A percentile compares a stretch with the other conserved stretches of the same genome.
phyloP scores from a whole-genome alignment of 1,140 invertebrate species.

The Phenacoccus solenopsis region DNA sequence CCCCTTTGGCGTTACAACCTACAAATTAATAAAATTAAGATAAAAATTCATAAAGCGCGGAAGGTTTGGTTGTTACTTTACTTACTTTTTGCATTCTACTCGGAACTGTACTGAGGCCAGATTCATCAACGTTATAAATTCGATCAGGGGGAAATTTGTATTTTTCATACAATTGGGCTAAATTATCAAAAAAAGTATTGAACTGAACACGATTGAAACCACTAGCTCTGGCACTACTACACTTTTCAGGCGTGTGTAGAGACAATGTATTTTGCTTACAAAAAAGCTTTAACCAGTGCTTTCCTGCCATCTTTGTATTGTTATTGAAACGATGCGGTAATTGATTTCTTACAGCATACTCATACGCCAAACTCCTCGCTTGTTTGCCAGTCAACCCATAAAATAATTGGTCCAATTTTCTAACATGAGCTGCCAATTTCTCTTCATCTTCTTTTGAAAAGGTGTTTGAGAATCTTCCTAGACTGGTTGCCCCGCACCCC shows the following conservation, averaged over 20 bases:
- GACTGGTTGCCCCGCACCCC: too few species aligned
- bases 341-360: slow-evolving; percentile 15
- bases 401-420: slow-evolving; percentile 25
- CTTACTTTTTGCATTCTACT: background rate
- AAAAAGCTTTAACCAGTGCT: slow-evolving; percentile 19
- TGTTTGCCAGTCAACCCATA: slow-evolving; percentile 26
- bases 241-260: slow-evolving; percentile 20
- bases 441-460: slow-evolving; percentile 25
- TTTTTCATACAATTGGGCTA: slow-evolving; percentile 21
- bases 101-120: slow-evolving; percentile 17
- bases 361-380: background rate
- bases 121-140: slow-evolving; percentile 26
- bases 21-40: background rate
- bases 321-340: slow-evolving; percentile 15
- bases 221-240: slow-evolving; percentile 22
- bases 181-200: slow-evolving; percentile 24
- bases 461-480: slow-evolving; percentile 21
- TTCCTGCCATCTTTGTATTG: slow-evolving; percentile 13
- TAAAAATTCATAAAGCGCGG: background rate
- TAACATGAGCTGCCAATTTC: slow-evolving; percentile 25
- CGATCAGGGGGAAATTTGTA: slow-evolving; percentile 19
- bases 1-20: slow-evolving; percentile 27
- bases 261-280: slow-evolving; percentile 15
- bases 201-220: slow-evolving; percentile 23
- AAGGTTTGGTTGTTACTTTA: background rate